phyloP scores from a whole-genome alignment of 2,797 vertebrate species.

The Anomalospiza imberbis region DNA sequence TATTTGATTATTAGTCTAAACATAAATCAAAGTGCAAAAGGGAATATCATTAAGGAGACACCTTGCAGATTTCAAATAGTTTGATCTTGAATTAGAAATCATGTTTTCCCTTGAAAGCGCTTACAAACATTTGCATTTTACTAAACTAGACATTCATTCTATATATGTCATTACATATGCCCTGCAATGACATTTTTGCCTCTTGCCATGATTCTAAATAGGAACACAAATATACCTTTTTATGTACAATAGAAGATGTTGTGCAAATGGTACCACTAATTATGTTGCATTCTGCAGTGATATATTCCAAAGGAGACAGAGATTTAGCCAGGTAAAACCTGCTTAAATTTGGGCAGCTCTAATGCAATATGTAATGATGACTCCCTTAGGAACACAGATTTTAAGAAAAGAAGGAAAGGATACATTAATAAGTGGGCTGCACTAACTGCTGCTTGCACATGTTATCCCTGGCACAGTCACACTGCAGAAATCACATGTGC shows the following conservation, averaged over 20 bases:
- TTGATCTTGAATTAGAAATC: not conserved
- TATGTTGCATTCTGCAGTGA: not conserved
- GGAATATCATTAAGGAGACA: not conserved
- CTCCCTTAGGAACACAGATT: not conserved
- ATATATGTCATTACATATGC: not conserved
- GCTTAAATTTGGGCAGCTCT: not conserved
- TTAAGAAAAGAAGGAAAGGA: conserved; percentile 16
- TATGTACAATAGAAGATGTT: not conserved
- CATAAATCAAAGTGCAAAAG: not conserved
- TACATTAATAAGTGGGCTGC: not conserved
- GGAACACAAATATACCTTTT: not conserved
- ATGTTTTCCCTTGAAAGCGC: not conserved
- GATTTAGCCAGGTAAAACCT: not conserved
- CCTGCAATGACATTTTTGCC: not conserved
- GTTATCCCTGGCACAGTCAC: not conserved
- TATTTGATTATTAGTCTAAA: not conserved
- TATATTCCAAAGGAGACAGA: not conserved
- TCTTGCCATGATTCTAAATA: not conserved
- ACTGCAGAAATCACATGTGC: not conserved
- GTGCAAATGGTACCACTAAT: not conserved
- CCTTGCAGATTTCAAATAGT: not conserved
- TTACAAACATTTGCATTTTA: not conserved
- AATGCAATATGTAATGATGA: not conserved
- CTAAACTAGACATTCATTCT: not conserved
- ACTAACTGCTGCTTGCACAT: not conserved